A percentile compares a stretch with the other conserved stretches of the same genome.
Evolutionary conservation across 2,797 vertebrate species (phyloP).

Genomic region (Gymnothorax reevesii): DNA sequence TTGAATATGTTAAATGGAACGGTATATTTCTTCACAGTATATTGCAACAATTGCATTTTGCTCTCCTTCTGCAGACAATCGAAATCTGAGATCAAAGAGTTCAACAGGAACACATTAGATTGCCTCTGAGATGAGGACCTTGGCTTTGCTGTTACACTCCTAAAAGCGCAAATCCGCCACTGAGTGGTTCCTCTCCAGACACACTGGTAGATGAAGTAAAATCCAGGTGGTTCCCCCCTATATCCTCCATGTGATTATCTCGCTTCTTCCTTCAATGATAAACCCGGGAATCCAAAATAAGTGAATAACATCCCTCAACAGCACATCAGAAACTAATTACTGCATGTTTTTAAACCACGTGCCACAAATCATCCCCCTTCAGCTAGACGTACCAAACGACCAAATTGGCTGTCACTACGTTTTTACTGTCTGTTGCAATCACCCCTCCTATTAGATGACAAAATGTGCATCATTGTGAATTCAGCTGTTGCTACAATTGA

Average conservation of each 20-base stretch:
- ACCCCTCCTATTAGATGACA: background rate
- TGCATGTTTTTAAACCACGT: background rate
- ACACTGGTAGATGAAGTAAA: background rate
- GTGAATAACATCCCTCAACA: background rate
- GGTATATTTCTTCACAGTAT: background rate
- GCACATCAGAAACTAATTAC: background rate
- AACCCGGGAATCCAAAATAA: background rate
- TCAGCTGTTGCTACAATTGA: background rate
- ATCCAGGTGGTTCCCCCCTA: background rate
- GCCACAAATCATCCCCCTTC: conserved; percentile 3
- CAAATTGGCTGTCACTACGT: background rate
- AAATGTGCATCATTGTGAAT: background rate
- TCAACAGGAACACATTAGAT: background rate
- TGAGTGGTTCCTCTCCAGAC: background rate
- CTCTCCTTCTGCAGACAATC: background rate
- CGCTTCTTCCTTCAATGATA: background rate
- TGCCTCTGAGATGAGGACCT: background rate
- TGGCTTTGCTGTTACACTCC: background rate
- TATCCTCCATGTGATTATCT: background rate
- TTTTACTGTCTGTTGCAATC: background rate
- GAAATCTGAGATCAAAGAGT: background rate
- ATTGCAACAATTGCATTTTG: background rate
- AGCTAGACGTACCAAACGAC: background rate
- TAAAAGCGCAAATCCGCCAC: background rate
- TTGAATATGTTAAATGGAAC: background rate